A percentile compares a stretch with the other conserved stretches of the same genome.
phyloP scores from a whole-genome alignment of 2,888 invertebrate genomes.

The Meganola albula region DNA sequence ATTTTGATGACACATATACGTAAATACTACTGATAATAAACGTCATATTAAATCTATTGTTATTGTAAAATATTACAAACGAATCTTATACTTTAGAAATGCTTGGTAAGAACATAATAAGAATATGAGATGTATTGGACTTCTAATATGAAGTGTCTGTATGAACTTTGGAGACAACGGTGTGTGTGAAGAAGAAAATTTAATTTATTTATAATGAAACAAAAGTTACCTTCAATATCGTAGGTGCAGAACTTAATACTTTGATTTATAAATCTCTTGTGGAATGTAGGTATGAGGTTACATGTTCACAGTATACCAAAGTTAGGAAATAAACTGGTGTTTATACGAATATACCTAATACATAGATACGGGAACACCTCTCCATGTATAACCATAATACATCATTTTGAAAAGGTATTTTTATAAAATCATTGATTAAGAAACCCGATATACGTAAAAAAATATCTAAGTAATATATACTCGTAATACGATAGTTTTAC shows the following conservation, averaged over 20 bases:
- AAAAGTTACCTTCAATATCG: conserved; percentile 69
- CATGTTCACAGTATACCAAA: conserved; percentile 76
- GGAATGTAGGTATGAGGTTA: conserved; percentile 51
- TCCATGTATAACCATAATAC: conserved; percentile 35
- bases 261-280: conserved; percentile 43
- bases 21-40: conserved; percentile 71
- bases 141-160: conserved; percentile 47
- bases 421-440: conserved; percentile 75
- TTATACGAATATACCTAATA: conserved; percentile 33
- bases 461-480: conserved; percentile 69
- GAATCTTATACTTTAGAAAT: conserved; percentile 60
- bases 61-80: conserved; percentile 68
- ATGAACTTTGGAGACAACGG: conserved; percentile 46
- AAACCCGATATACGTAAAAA: conserved; percentile 74
- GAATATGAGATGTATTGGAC: conserved; percentile 57
- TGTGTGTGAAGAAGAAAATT: conserved; percentile 36
- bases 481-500: conserved; percentile 67
- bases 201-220: conserved; percentile 58
- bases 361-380: conserved; percentile 34
- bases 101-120: conserved; percentile 43
- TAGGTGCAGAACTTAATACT: conserved; percentile 44
- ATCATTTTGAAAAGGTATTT: conserved; percentile 66
- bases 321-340: conserved; percentile 69
- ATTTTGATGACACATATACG: conserved; percentile 77
- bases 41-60: conserved; percentile 67